These are phyloP conservation scores for Chironomus striatipennis DNA, from an alignment of 1,140 invertebrate genomes.

Conservation along the genomic window DNA sequence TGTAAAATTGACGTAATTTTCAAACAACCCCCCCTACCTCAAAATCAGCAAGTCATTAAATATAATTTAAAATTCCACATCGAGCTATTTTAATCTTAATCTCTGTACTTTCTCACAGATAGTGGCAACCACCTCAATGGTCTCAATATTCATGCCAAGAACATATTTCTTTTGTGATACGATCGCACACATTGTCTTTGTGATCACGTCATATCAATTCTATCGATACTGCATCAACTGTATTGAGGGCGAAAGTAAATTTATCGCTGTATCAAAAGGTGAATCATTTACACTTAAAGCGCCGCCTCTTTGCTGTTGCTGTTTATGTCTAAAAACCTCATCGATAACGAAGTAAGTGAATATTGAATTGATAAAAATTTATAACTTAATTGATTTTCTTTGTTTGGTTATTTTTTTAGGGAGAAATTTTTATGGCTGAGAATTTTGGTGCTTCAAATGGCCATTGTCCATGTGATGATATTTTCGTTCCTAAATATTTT, in stretches of 20 bases:
- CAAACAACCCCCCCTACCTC: too few species aligned
- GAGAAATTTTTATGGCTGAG: background rate
- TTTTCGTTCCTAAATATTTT: background rate
- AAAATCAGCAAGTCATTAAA: too few species aligned
- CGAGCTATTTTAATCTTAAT: background rate
- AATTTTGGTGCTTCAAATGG: slow-evolving; percentile 3
- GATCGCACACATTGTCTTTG: background rate
- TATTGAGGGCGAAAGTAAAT: slow-evolving; percentile 6
- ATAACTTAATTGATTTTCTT: background rate
- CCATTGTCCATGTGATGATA: background rate
- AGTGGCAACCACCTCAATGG: background rate
- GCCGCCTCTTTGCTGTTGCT: background rate
- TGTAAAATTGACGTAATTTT: too few species aligned
- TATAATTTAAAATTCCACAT: too few species aligned
- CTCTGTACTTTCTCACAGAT: background rate
- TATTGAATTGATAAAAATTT: background rate
- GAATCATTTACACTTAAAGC: background rate
- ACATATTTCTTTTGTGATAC: slow-evolving; percentile 7
- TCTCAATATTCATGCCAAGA: background rate
- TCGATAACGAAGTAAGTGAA: slow-evolving; percentile 4
- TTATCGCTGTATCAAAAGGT: background rate
- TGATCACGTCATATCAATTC: background rate
- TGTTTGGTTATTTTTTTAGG: background rate
- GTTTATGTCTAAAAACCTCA: background rate
- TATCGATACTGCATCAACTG: slow-evolving; percentile 15